Evolutionary conservation across 2,888 invertebrate species (phyloP), one percentile per base, ranked within the genome.

Genomic region (Eilema griseolum): DNA sequence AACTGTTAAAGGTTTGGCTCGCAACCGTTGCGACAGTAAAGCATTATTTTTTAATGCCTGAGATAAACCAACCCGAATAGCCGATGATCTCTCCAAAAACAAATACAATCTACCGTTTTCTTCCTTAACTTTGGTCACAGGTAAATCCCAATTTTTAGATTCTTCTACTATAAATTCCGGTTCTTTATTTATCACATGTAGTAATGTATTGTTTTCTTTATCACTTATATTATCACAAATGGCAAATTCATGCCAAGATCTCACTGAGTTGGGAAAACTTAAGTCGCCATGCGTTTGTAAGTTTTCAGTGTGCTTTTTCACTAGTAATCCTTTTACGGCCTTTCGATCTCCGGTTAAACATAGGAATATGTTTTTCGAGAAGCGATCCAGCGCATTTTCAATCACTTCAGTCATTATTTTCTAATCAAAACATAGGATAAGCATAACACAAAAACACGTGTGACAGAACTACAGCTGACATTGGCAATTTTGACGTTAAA

Each of bases 291-390:
- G 88, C 56, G 87, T 86, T 69, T 91, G 85, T 10, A 97, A 88
- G 78, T 96, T 96, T 77, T 96, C 96, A 1, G 89, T 93, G 83
- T 97, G 96, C 83, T 95, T 95, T 89, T 96, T 96, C 56, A 97
- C 82, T 71, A 94, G 82, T 66, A 90, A 82, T 68, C 89, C 87
- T 71, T 82, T 85, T 10, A 69, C 64, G 57, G 73, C 73, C 63
- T 83, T 82, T 11, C 74, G 74, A 60, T 85, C 75, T 4, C 85
- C 84, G 14, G 89, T 83, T 72, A 94, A 56, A 78, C 81, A 91
- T 3, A 70, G 60, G 78, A 88, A 90, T 56, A 94, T 59, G 26
- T 81, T 81, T 74, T 82, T 81, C 10, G 82, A 71, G 71, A 94
- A 89, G 16, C 66, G 70, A 67, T 88, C 82, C 70, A 91, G 33